phyloP scores from a whole-genome alignment of 2,888 invertebrate species.

The Mactromeris polynyma region DNA sequence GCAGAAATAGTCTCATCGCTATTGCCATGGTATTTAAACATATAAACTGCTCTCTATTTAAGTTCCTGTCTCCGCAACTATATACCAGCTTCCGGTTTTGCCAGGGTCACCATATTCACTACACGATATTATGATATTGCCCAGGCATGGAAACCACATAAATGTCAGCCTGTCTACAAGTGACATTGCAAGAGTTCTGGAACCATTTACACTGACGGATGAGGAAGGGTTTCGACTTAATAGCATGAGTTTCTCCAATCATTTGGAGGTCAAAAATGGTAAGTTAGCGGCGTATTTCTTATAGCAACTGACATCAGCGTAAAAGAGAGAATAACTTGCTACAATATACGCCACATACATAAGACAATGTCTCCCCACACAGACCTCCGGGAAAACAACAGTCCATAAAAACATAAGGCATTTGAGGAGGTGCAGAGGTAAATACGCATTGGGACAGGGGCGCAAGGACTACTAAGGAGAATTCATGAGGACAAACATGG shows the following conservation, averaged over 20 bases:
- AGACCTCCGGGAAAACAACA: no score
- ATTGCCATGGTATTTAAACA: no score
- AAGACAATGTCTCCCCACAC: no score
- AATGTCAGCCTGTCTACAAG: not conserved
- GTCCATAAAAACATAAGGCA: no score
- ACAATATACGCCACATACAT: no score
- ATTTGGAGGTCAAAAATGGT: not conserved
- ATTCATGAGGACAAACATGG: no score
- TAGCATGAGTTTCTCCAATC: not conserved
- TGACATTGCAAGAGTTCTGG: not conserved
- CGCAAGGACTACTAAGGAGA: no score
- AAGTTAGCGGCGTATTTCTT: not conserved
- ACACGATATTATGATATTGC: slow-evolving; percentile 26
- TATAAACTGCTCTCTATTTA: not conserved
- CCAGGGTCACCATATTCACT: slow-evolving; percentile 18
- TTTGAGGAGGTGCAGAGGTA: no score
- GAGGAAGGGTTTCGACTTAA: not conserved
- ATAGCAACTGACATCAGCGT: no score
- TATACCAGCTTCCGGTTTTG: slow-evolving; percentile 17
- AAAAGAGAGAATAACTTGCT: no score
- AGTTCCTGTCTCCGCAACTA: not conserved
- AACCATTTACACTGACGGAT: not conserved
- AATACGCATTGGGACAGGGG: no score
- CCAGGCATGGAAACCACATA: not conserved
- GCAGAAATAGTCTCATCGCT: no score